Conservation (phyloP, 2,113 vertebrate genomes). For the Tachysurus fulvidraco region DNA sequence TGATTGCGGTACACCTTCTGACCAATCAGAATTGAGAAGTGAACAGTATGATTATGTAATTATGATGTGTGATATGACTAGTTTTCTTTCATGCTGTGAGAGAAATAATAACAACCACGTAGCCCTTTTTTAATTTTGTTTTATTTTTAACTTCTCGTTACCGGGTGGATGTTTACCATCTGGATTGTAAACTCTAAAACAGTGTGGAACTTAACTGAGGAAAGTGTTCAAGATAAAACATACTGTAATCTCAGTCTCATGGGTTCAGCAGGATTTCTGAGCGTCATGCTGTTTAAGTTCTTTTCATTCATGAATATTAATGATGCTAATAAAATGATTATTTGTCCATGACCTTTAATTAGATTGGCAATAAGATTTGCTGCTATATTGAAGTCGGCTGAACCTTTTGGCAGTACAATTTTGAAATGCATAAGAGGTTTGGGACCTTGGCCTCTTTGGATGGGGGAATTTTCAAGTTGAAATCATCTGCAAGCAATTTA, state of each 20-base stretch:
- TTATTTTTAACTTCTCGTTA: no score
- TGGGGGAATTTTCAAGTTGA: neutral
- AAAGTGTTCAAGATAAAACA: neutral
- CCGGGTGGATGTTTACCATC: neutral
- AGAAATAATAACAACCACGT: neutral
- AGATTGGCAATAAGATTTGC: neutral
- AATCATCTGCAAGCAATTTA: neutral
- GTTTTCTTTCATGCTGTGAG: neutral
- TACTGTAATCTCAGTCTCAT: neutral
- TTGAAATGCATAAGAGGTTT: neutral
- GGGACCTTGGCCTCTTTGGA: neutral
- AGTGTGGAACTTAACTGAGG: neutral
- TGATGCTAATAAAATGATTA: conserved; percentile 3
- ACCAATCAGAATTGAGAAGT: neutral
- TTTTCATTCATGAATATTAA: neutral
- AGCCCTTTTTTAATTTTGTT: neutral
- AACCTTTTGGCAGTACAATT: neutral
- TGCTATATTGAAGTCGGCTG: neutral
- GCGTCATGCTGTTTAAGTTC: neutral
- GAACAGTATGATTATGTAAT: neutral
- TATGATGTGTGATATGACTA: neutral
- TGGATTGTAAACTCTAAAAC: neutral
- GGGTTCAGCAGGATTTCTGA: neutral
- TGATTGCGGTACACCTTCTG: neutral
- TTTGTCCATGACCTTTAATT: conserved; percentile 25